phyloP scores from a whole-genome alignment of 2,113 vertebrate species.

The Heterotis niloticus region DNA sequence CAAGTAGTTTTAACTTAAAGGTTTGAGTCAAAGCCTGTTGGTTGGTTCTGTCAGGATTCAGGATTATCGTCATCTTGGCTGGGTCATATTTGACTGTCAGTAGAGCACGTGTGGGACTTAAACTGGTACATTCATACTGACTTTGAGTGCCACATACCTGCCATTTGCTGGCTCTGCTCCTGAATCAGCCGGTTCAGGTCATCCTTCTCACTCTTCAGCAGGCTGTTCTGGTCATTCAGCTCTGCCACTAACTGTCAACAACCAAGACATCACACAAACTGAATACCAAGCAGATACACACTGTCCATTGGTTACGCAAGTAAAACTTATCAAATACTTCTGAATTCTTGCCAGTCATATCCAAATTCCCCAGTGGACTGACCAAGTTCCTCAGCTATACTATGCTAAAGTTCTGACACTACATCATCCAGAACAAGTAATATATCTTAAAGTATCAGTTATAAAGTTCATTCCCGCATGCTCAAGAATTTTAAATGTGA shows the following conservation, averaged over 20 bases:
- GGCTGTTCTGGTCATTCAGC: constrained; percentile 84
- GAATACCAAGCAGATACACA: not conserved
- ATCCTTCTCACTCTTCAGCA: constrained; percentile 89
- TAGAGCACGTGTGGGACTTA: not conserved
- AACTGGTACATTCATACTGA: not conserved
- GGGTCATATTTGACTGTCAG: not conserved
- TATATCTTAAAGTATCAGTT: not conserved
- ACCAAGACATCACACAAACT: constrained; percentile 21
- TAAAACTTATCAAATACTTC: too few species aligned
- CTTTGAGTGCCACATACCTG: constrained; percentile 61
- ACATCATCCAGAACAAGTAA: not conserved
- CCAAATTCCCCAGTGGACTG: constrained; percentile 30
- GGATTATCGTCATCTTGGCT: too few species aligned
- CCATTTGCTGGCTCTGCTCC: constrained; percentile 89
- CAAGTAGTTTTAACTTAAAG: too few species aligned
- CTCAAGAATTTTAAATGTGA: not conserved
- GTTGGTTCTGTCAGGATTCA: too few species aligned
- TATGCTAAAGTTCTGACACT: not conserved
- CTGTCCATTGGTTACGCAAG: not conserved
- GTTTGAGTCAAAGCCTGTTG: too few species aligned
- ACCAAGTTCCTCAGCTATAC: constrained; percentile 44
- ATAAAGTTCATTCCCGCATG: not conserved
- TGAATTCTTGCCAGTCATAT: constrained; percentile 36
- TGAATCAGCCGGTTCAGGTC: constrained; percentile 84
- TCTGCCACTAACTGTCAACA: constrained; percentile 76